Conservation (phyloP, 2,797 vertebrate species). For the Vireo griseus region DNA sequence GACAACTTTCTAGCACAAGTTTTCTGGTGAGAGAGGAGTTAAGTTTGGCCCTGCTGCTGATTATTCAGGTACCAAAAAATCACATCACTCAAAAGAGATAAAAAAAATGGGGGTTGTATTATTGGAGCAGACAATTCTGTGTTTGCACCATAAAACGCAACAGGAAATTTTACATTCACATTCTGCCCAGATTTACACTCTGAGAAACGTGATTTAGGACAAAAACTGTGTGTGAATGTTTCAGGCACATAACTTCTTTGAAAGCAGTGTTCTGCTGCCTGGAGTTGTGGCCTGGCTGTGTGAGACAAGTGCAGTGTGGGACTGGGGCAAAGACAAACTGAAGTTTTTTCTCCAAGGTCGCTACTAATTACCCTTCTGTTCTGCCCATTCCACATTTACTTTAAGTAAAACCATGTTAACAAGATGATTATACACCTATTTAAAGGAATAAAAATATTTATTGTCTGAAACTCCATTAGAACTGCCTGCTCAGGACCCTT, state of each 20-base stretch:
- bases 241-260: conserved; percentile 39
- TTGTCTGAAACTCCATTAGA: background rate
- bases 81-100: conserved; percentile 30
- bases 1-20: background rate
- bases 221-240: background rate
- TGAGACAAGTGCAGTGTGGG: background rate
- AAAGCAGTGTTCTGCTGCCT: conserved; percentile 35
- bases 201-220: conserved; percentile 55
- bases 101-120: background rate
- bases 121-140: conserved; percentile 31
- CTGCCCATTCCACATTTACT: background rate
- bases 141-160: conserved; percentile 22
- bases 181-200: conserved; percentile 39
- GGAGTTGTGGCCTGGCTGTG: conserved; percentile 27
- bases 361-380: background rate
- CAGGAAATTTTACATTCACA: conserved; percentile 38
- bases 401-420: conserved; percentile 8
- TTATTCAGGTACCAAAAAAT: conserved; percentile 26
- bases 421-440: background rate
- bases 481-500: background rate
- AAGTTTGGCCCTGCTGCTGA: background rate
- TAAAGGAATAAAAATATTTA: background rate
- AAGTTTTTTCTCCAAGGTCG: background rate
- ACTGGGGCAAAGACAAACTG: background rate
- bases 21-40: background rate